Percentiles rank a stretch among this genome's conserved stretches.
Evolutionary conservation across 2,888 invertebrate species (phyloP).

Genomic region (Tetrapedia diversipes): DNA sequence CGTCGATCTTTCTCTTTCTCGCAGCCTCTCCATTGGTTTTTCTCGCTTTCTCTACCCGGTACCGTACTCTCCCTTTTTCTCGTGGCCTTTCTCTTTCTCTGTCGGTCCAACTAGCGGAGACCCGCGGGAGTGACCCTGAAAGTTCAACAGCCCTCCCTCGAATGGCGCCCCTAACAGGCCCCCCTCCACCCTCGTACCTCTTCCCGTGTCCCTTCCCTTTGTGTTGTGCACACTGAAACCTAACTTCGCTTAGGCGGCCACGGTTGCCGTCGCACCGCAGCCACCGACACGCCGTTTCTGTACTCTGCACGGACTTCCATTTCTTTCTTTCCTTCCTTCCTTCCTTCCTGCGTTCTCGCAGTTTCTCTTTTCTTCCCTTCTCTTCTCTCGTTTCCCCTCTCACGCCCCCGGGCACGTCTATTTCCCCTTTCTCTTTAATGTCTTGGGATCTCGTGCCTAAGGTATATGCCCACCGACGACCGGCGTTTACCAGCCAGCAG

Average conservation of each 20-base stretch:
- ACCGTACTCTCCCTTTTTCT: constrained; percentile 20
- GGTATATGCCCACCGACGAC: constrained; percentile 32
- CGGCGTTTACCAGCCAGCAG: constrained; percentile 24
- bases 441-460: constrained; percentile 8
- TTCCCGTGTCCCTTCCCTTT: constrained; percentile 77
- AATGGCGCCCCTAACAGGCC: constrained; percentile 64
- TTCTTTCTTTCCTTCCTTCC: constrained; percentile 26
- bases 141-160: constrained; percentile 76
- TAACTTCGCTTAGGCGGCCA: constrained; percentile 72
- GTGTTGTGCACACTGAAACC: constrained; percentile 81
- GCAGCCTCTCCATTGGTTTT: not conserved
- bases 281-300: constrained; percentile 51
- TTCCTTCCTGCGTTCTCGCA: not conserved
- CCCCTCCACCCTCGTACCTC: constrained; percentile 51
- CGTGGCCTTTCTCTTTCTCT: constrained; percentile 47
- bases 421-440: constrained; percentile 1
- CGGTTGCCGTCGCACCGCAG: constrained; percentile 50
- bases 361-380: not conserved
- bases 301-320: constrained; percentile 26
- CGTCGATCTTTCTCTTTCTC: constrained; percentile 5
- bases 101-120: constrained; percentile 56
- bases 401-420: not conserved
- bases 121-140: constrained; percentile 80
- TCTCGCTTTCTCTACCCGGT: constrained; percentile 12
- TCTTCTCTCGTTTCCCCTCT: not conserved